These are phyloP conservation scores for Lepilemur ruficaudatus DNA, from an alignment of 2,797 vertebrate species.

Conservation along the genomic window DNA sequence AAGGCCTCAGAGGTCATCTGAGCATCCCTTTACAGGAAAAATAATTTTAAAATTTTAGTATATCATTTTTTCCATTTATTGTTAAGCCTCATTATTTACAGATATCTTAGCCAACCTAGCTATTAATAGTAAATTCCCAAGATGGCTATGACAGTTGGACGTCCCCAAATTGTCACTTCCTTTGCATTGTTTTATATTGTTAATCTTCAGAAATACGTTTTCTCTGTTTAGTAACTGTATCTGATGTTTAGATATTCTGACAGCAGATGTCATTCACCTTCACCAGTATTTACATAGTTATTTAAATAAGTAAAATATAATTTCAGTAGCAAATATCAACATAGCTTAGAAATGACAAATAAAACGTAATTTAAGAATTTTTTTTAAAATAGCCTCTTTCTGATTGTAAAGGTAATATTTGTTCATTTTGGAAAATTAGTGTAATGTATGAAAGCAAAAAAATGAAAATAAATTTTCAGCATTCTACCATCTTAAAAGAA, in stretches of 20 bases:
- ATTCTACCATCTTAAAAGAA: not conserved
- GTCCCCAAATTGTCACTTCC: not conserved
- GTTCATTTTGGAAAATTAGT: not conserved
- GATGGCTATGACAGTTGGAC: not conserved
- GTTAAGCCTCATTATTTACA: not conserved
- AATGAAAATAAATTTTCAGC: not conserved
- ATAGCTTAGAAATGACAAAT: not conserved
- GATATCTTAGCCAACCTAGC: not conserved
- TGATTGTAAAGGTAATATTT: not conserved
- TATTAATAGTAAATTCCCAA: not conserved
- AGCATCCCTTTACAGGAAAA: not conserved
- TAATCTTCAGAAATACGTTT: conserved; percentile 22
- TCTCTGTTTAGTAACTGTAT: not conserved
- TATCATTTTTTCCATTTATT: not conserved
- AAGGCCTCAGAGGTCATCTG: not conserved
- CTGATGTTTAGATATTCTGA: conserved; percentile 45
- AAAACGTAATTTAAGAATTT: not conserved
- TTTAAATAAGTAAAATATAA: conserved; percentile 36
- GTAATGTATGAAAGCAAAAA: not conserved
- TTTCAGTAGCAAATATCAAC: conserved; percentile 6
- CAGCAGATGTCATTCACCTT: not conserved
- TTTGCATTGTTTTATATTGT: not conserved
- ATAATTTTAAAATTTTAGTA: not conserved
- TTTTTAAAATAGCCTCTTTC: not conserved
- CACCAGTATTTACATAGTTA: not conserved